Base-by-base conservation (phyloP, 2,113 vertebrate species). In the Channa argus region DNA sequence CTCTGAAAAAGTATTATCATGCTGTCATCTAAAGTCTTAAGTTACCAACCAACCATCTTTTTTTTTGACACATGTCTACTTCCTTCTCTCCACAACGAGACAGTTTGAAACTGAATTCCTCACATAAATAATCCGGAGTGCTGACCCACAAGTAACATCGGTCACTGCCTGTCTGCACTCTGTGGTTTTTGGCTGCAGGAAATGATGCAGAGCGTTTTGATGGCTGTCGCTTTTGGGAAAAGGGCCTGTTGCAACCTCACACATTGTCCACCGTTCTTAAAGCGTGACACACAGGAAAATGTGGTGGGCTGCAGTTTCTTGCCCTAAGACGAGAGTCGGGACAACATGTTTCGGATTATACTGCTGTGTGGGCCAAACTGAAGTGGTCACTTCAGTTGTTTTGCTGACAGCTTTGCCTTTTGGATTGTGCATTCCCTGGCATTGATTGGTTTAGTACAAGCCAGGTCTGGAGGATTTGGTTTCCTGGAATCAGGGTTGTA, bases 351-450 rank as follows among this genome's bases (percentile, higher is more conserved):
- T 58, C 73, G 63, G 58, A 70, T 81, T 72, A 70, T 43, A 52
- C 78, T 68, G 84, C 87, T 75, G 85, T 71, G 74, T 69, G 41
- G 77, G 73, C 50, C 37, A 82, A 82, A 84, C 72, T 53, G 33
- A 44, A 71, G 63, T 6, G 45, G 56, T 72, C 61, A 2, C 60
- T 52, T 71, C 62, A 55, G 46, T 50, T 2, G 5, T 73, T 79
- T 64, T 54, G 79, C 84, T 69, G 79, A 82, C 49, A 1, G 63
- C 49, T 58, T 50, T 11, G 24, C 34, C 69, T 63, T 73, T 24
- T 69, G 75, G 61, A 15, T 47, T 2, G 36, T 41, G 67, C 14
- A 7, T 47, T 69, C 50, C 39, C 37, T 70, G 33, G 41, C 34
- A 34, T 4, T 1, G 64, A 47, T 38, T 34, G 6, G 43, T 38